Base-by-base conservation (phyloP, 2,113 vertebrate genomes). In the Garra rufa region DNA sequence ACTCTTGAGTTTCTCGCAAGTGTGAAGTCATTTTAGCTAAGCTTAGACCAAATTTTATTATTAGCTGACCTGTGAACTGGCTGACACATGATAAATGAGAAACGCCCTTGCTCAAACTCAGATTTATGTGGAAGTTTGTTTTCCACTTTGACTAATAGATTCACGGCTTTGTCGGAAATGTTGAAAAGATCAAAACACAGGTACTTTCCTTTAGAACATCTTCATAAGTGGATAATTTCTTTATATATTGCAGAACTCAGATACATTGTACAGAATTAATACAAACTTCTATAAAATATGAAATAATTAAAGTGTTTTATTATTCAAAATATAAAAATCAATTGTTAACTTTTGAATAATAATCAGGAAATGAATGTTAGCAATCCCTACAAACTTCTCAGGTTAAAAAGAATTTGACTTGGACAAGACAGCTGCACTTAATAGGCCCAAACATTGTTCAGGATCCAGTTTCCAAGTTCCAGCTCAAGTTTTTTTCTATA, bases 351-450 rank as follows among this genome's bases (percentile, higher is more conserved):
- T 44, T 5, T 73, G 11, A 44, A 15, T 46, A 73, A 13, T 13
- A 71, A 38, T 38, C 34, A 69, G 65, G 19, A 57, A 7, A 44
- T 44, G 26, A 9, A 11, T 69, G 0, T 76, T 81, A 87, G 70
- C 84, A 9, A 78, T 21, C 70, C 73, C 50, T 38, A 50, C 65
- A 91, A 67, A 69, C 41, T 17, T 87, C 85, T 73, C 0, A 85
- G 84, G 83, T 89, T 81, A 75, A 50, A 76, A 86, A 87, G 89
- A 92, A 91, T 92, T 92, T 90, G 88, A 84, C 81, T 76, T 82
- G 46, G 91, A 94, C 96, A 96, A 61, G 91, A 94, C 96, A 97
- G 96, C 96, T 97, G 96, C 92, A 74, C 85, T 43, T 85, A 38
- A 81, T 24, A 69, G 30, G 17, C 65, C 28, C 59, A 86, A 85